phyloP scores from a whole-genome alignment of 64 coral and sea anemone genomes.

The Cladopsammia gracilis region DNA sequence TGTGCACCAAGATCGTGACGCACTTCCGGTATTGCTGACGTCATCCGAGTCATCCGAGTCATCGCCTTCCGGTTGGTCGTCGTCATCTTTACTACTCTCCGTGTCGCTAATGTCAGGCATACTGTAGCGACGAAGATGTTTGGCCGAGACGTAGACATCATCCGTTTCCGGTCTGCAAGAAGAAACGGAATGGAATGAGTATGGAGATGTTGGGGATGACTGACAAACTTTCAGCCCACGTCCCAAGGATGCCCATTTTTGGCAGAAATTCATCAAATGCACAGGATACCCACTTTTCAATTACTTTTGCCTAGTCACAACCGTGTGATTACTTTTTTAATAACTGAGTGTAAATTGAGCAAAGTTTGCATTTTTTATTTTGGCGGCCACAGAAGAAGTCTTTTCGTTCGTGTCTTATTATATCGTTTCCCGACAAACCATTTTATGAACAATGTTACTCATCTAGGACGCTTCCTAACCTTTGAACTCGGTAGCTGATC shows the following conservation, averaged over 20 bases:
- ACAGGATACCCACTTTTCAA: no score
- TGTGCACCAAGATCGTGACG: slow-evolving; percentile 90
- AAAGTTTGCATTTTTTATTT: no score
- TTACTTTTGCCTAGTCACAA: no score
- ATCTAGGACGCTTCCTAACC: slow-evolving; percentile 88
- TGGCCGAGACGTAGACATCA: slow-evolving; percentile 83
- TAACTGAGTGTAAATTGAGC: no score
- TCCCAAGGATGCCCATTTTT: no score
- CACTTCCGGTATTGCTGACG: slow-evolving; percentile 27
- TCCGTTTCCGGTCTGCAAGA: slow-evolving; percentile 80
- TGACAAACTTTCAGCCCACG: no score
- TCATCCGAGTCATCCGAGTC: slow-evolving; percentile 89
- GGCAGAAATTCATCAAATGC: no score
- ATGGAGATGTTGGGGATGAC: background rate
- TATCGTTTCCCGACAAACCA: no score
- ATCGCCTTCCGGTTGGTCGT: slow-evolving; percentile 52
- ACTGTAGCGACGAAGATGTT: slow-evolving; percentile 91
- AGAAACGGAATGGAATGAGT: background rate
- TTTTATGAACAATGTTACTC: background rate
- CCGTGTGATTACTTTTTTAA: no score
- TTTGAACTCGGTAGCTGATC: slow-evolving; percentile 75
- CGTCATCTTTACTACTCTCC: slow-evolving; percentile 87
- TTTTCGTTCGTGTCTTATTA: no score
- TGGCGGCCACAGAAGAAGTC: no score
- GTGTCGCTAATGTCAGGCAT: slow-evolving; percentile 84